Evolutionary conservation across 2,113 vertebrate species (phyloP), one percentile per base, ranked within the genome.

Genomic region (Leptobrachium leishanense): DNA sequence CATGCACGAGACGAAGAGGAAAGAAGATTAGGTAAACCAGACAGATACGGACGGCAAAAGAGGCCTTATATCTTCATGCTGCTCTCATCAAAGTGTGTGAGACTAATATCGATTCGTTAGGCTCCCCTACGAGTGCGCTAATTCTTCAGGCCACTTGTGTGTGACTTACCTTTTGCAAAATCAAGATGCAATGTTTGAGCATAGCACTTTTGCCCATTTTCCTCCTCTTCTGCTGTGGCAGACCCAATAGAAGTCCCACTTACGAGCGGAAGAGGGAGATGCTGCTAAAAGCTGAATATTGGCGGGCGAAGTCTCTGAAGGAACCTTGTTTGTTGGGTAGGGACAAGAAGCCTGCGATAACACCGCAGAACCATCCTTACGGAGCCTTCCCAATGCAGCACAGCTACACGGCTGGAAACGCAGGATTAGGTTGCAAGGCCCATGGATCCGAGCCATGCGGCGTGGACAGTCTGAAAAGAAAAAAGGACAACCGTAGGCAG

Each of bases 301-400:
- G 85, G 8, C 88, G 87, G 80, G 86, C 85, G 64, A 71, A 81
- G 41, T 76, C 81, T 39, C 84, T 88, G 82, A 87, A 89, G 84
- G 89, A 95, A 70, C 91, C 82, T 42, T 98, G 96, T 74, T 91
- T 93, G 86, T 87, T 91, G 55, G 83, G 85, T 54, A 83, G 83
- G 84, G 85, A 82, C 57, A 87, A 20, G 81, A 90, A 87, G 80
- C 83, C 85, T 66, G 86, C 89, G 39, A 84, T 86, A 72, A n/a
- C 85, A 43, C 86, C 87, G 15, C 89, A 89, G 84, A 89, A 92
- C 66, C 94, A 90, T 87, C 93, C 87, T 79, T 91, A 90, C 82
- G 94, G 90, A 89, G 90, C 87, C 54, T 88, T 86, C 43, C 82
- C 89, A 57, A 88, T 84, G 68, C 85, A 84, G 40, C 4, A 53